Conservation (phyloP, 2,797 vertebrate genomes). For the Thunnus albacares region DNA sequence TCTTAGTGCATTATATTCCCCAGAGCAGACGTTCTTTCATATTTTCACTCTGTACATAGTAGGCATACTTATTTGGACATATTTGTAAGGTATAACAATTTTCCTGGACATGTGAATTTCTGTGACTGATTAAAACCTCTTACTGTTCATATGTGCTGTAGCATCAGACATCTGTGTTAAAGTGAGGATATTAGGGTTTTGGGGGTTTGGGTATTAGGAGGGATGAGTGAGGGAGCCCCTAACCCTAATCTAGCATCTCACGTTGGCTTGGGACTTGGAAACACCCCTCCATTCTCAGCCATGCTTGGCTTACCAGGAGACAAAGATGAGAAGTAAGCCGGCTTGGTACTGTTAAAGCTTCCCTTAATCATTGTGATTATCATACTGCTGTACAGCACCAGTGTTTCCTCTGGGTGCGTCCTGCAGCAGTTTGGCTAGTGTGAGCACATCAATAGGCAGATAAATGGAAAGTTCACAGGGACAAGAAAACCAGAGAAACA, state of each 20-base stretch:
- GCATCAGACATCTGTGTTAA: conserved; percentile 52
- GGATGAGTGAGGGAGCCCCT: conserved; percentile 60
- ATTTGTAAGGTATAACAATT: neutral
- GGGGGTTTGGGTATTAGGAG: conserved; percentile 49
- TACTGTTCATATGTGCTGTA: conserved; percentile 5
- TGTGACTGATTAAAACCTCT: conserved; percentile 26
- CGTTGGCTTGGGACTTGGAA: conserved; percentile 55
- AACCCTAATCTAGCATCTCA: conserved; percentile 68
- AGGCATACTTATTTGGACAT: neutral
- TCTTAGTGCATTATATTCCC: neutral
- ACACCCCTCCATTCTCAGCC: conserved; percentile 52
- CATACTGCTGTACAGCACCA: conserved; percentile 35
- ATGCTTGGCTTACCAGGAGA: conserved; percentile 65
- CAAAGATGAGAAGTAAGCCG: conserved; percentile 69
- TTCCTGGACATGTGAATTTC: conserved; percentile 4
- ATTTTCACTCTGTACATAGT: neutral
- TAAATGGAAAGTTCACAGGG: neutral
- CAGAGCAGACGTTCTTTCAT: neutral
- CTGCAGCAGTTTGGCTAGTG: conserved; percentile 7
- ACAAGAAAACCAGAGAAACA: conserved; percentile 21
- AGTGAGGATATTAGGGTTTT: conserved; percentile 42
- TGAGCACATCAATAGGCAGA: conserved; percentile 1
- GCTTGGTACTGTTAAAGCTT: conserved; percentile 60
- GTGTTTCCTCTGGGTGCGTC: conserved; percentile 33
- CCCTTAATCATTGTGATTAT: conserved; percentile 72